Evolutionary conservation across 2,797 vertebrate genomes (phyloP), one percentile per base, ranked within the genome.

Genomic region (Centroberyx gerrardi): DNA sequence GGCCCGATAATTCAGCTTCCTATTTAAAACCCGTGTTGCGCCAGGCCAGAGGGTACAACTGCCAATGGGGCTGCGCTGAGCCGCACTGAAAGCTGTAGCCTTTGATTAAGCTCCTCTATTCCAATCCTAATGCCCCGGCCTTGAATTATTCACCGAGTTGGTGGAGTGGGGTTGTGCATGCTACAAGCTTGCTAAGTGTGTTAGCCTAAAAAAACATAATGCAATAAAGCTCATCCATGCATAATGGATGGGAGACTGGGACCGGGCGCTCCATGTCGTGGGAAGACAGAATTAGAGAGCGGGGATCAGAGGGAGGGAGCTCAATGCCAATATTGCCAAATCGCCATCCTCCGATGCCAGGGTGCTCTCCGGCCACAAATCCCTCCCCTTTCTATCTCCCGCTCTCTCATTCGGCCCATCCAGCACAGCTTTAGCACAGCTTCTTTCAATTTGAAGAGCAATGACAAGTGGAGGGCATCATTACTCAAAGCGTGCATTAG

Each of bases 121-220:
- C 88, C 76, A 62, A 76, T 87, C 90, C 90, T 92, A 92, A 93
- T 92, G 91, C 91, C 87, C 83, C 44, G 80, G 82, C 81, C 76
- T 84, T 94, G 88, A 94, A 94, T 94, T 92, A 94, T 94, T 94
- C 88, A 94, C 90, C 3, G 68, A 78, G 84, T 85, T 90, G 82
- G 87, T 86, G 82, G 81, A 87, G 85, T 82, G 74, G 88, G 81
- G 67, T 77, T 85, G 88, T 81, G 87, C 88, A 90, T 84, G 88
- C 90, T 93, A 90, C 91, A 90, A 89, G 90, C 86, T 84, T 85
- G 87, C 92, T 93, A 91, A 92, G 88, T 92, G 88, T 90, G 90
- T 91, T 90, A 92, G 90, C 85, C 85, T 87, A 88, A 91, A 92
- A 93, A 90, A 93, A 93, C 84, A 92, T 92, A 92, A 94, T 93